Evolutionary conservation across 2,113 vertebrate genomes (phyloP), one percentile per base, ranked within the genome.

Genomic region (Sapayoa aenigma): DNA sequence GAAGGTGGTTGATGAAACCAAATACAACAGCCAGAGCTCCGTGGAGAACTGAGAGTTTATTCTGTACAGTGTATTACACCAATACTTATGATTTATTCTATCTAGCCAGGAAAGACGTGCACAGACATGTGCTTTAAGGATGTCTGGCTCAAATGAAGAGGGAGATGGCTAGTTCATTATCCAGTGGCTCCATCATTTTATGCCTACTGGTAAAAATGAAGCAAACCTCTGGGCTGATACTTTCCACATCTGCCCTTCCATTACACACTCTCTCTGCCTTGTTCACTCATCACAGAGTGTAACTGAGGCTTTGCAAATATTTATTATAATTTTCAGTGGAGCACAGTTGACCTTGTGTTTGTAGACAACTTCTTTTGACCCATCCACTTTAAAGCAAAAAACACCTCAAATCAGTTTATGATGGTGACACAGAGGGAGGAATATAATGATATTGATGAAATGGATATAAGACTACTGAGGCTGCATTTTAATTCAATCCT

Each of bases 401-500:
- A 1, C 52, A 65, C 60, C 62, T 67, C 73, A 37, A 44, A 69
- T 75, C 77, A 84, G 41, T 76, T 89, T 91, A 17, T 55, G 86
- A 74, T 2, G 0, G 41, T 82, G 73, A 74, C 90, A 73, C 35
- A 84, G 69, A 78, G 42, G 44, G 67, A 84, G 52, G 77, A 75
- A 68, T 44, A 52, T 25, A 84, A 78, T 25, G 16, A 9, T 71
- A 82, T 68, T 62, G 77, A 88, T 91, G 59, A 87, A 95, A 89
- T 88, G 84, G 88, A 80, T 76, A 42, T 24, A 49, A 91, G 86
- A 20, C 65, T 49, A 73, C 84, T 5, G 59, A 47, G 41, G 39
- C 50, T 93, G 92, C 79, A 95, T 95, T 88, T 94, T 74, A 88
- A 95, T 96, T 90, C 44, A 11, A 79, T 47, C 12, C 1, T 66